Conservation (phyloP, 2,113 vertebrate species). For the Fulmarus glacialis region DNA sequence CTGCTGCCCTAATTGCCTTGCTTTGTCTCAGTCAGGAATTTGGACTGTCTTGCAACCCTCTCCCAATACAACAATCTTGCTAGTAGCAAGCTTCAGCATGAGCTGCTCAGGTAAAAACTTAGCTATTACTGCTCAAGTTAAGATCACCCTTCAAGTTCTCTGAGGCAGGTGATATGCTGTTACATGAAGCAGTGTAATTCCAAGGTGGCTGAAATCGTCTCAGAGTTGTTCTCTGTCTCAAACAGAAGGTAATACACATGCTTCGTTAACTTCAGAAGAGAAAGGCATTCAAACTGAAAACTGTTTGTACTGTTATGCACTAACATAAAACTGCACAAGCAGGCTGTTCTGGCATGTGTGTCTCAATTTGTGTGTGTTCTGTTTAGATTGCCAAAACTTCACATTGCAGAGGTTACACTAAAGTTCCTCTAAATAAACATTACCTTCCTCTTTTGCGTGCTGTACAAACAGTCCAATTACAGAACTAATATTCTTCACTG, state of each 20-base stretch:
- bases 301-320: not conserved
- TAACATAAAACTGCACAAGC: not conserved
- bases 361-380: not conserved
- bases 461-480: constrained; percentile 88
- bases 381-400: not conserved
- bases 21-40: not conserved
- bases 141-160: not conserved
- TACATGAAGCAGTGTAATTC: not conserved
- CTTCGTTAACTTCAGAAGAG: not conserved
- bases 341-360: not conserved
- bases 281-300: not conserved
- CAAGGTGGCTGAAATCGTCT: not conserved
- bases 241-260: not conserved
- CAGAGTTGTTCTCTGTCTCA: not conserved
- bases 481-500: constrained; percentile 85
- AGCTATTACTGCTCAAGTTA: not conserved
- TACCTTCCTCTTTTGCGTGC: constrained; percentile 91
- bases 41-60: not conserved
- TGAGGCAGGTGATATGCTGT: not conserved
- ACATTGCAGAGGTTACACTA: not conserved
- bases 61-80: not conserved
- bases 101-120: not conserved
- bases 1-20: not conserved
- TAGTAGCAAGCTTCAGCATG: not conserved
- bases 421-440: not conserved